These are phyloP conservation scores for Archilochus colubris DNA, from an alignment of 2,113 vertebrate species.

Conservation along the genomic window DNA sequence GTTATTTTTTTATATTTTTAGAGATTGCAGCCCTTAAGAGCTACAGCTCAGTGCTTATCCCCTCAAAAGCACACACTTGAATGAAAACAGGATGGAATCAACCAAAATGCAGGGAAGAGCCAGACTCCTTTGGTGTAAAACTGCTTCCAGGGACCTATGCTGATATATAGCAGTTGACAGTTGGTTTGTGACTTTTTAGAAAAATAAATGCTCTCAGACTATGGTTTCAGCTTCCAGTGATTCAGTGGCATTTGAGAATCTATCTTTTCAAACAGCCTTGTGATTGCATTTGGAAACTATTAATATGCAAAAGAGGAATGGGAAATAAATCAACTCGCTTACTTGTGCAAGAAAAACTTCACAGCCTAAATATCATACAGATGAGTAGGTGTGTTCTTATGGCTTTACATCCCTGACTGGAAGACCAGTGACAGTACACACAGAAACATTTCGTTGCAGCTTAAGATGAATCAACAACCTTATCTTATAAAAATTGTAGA, in stretches of 20 bases:
- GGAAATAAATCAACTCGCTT: not conserved
- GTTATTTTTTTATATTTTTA: slow-evolving; percentile 59
- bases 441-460: not conserved
- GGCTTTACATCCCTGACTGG: not conserved
- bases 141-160: not conserved
- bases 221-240: not conserved
- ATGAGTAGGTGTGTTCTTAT: not conserved
- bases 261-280: not conserved
- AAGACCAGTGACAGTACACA: not conserved
- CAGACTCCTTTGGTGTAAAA: not conserved
- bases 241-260: not conserved
- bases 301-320: not conserved
- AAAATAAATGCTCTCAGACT: not conserved
- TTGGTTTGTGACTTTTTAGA: not conserved
- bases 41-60: not conserved
- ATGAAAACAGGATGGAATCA: slow-evolving; percentile 37
- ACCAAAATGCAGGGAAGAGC: not conserved
- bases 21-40: slow-evolving; percentile 33
- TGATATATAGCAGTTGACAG: not conserved
- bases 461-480: not conserved
- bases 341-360: not conserved
- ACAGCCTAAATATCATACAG: not conserved
- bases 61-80: slow-evolving; percentile 40
- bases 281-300: slow-evolving; percentile 13
- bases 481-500: not conserved